Conservation (phyloP, 2,113 vertebrate genomes). For the Murina feae region DNA sequence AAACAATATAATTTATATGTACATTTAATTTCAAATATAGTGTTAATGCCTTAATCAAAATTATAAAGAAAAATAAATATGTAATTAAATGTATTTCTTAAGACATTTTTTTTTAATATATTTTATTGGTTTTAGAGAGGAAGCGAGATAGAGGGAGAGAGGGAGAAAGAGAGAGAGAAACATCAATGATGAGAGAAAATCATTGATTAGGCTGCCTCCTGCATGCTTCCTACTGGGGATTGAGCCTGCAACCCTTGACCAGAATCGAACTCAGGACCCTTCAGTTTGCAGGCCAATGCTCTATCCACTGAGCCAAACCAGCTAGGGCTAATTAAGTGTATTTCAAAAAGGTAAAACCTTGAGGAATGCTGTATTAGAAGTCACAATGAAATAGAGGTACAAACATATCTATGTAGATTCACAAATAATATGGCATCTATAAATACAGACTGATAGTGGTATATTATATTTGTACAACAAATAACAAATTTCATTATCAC, state of each 20-base stretch:
- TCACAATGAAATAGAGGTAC: background rate
- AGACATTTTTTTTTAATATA: too few relatives aligned
- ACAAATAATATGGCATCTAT: background rate
- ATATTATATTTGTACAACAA: background rate
- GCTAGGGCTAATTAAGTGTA: background rate
- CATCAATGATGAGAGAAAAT: too few relatives aligned
- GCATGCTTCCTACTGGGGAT: too few relatives aligned
- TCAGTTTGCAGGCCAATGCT: too few relatives aligned
- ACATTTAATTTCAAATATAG: background rate
- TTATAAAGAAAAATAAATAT: background rate
- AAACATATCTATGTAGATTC: background rate
- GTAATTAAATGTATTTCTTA: background rate
- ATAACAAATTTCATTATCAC: background rate
- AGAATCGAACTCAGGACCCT: too few relatives aligned
- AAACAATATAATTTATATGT: background rate
- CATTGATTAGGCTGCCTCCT: too few relatives aligned
- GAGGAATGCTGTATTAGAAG: background rate
- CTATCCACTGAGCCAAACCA: too few relatives aligned
- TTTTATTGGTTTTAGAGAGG: too few relatives aligned
- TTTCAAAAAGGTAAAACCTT: background rate
- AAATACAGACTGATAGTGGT: background rate
- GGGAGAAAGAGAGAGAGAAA: too few relatives aligned
- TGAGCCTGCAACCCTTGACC: too few relatives aligned
- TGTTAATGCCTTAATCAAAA: background rate
- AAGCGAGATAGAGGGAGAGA: too few relatives aligned